Conservation (phyloP, 2,888 invertebrate species). For the Dysmachus trigonus region DNA sequence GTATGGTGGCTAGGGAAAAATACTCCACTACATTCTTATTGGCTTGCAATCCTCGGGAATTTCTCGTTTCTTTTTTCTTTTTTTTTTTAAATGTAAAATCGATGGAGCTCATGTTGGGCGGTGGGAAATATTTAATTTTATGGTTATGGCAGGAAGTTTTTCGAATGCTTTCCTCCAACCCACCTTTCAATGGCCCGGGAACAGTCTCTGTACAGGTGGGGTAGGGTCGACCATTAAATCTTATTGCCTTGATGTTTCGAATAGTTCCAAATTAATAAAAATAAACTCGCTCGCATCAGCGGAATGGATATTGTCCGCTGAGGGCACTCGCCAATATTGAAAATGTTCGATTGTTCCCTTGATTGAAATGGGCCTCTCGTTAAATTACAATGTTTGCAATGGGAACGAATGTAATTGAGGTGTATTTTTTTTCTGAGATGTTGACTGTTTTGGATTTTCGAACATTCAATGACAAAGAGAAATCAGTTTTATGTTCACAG, state of each 20-base stretch:
- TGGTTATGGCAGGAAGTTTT: background rate
- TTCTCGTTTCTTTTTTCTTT: background rate
- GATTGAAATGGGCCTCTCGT: background rate
- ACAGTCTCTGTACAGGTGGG: background rate
- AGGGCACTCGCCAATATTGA: background rate
- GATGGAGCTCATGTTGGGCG: background rate
- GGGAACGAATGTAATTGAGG: background rate
- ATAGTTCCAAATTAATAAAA: constrained; percentile 2
- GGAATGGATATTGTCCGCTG: background rate
- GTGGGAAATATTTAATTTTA: constrained; percentile 25
- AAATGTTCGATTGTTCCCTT: background rate
- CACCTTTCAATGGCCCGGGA: background rate
- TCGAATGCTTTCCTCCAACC: background rate
- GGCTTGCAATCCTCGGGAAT: background rate
- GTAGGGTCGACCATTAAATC: background rate
- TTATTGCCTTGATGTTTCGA: background rate
- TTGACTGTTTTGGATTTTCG: background rate
- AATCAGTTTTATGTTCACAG: background rate
- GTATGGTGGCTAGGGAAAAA: background rate
- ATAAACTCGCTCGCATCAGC: constrained; percentile 4
- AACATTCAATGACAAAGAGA: background rate
- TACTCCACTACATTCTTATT: background rate
- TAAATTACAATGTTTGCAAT: background rate
- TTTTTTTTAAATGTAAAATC: constrained; percentile 12
- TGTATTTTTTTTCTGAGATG: background rate